Base-by-base conservation (phyloP, 2,797 vertebrate species). In the Hippoglossus hippoglossus region DNA sequence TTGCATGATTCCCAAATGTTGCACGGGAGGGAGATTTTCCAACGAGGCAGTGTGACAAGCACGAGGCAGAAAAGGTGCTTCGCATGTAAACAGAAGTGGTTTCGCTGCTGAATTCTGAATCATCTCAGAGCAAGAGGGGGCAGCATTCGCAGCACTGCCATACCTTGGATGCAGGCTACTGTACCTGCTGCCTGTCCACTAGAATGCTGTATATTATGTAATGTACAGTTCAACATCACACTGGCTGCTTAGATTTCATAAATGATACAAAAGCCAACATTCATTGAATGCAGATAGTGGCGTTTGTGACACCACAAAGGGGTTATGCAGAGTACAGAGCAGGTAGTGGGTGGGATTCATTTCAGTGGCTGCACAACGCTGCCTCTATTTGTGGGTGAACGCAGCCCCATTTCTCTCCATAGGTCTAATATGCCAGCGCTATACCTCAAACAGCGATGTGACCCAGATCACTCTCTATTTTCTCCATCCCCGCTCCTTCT, bases 381-480 rank as follows among this genome's bases (percentile, higher is more conserved):
- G 39, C 52, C 75, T 84, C 68, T 60, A 55, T 84, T 79, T 87
- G 73, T 73, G 72, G 79, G 77, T 46, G 73, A 78, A 79, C 12
- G 25, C 71, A 78, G 73, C 81, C 82, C 78, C 67, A 34, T 73
- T 88, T 81, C 61, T 44, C 60, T 66, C 71, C 53, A 56, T 73
- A 74, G 76, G 79, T 81, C 71, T 74, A 52, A 82, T 75, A 58
- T 76, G 63, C 77, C 67, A 63, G 57, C 12, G 24, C 61, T 80
- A 71, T 80, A 86, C 68, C 73, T 89, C 87, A 90, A 86, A 89
- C 85, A 67, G 84, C 6, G 67, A 85, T 74, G 79, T 90, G 89
- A 90, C 91, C 89, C 84, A 89, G 66, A 92, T 93, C 77, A 70
- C 62, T 77, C 1, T 41, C 46, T 26, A 24, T 18, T 18, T 18